Base-by-base conservation (phyloP, 2,888 invertebrate species). In the Oligia latruncula region DNA sequence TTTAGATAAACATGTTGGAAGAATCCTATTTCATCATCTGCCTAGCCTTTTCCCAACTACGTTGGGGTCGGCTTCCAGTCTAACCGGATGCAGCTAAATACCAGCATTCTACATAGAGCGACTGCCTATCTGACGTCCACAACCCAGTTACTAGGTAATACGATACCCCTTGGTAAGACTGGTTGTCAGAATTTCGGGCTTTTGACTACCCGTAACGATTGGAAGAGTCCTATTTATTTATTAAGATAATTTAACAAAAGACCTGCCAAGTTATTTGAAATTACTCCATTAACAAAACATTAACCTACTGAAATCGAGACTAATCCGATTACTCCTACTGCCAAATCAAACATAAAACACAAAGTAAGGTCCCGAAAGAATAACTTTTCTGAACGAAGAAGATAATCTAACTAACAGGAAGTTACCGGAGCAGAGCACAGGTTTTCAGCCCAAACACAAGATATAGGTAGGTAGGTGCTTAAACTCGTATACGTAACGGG, bases 341-440 rank as follows among this genome's bases (percentile, higher is more conserved):
- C n/a, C 23, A 55, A 73, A 58, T 58, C 35, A 70, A 52, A 60
- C 49, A 73, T 9, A 64, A 71, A 46, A 67, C 17, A 71, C 65
- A 74, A 72, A 67, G 17, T 78, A 46, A 75, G 60, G 40, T 70
- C 70, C 65, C 81, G 75, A 86, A 88, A 72, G 76, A 77, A 77
- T 70, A 75, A 79, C 67, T 75, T 83, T 65, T 81, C 81, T 83
- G 85, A 88, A 90, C 71, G 71, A 87, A 87, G 85, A 85, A 90
- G 82, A 87, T 86, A 86, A 85, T 88, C 87, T 89, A 90, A 91
- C 89, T 88, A 88, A 77, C 80, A 86, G 86, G 88, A 92, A 91
- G 90, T 91, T 87, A 84, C 81, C 78, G 80, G 78, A 81, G 85
- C 83, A 81, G 78, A 72, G 79, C 73, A 84, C 78, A 72, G 68